Base-by-base conservation (phyloP, 1,140 invertebrate genomes). In the Drosophila paulistorum region DNA sequence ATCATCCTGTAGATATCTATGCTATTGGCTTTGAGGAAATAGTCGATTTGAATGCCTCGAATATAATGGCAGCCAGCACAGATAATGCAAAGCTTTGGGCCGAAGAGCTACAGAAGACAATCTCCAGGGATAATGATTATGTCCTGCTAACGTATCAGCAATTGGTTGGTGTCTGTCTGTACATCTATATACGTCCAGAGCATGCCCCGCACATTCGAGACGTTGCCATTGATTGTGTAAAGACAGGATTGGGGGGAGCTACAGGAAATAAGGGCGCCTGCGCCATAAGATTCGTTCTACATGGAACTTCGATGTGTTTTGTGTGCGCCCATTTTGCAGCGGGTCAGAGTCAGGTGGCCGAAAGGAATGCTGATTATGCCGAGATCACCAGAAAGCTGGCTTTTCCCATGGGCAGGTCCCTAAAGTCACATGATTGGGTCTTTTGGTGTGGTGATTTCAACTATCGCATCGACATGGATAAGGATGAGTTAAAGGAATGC, bases 361-460 rank as follows among this genome's bases (percentile, higher is more conserved):
- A 99, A 90, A 93, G 99, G 70, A 99, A 99, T 93, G 97, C 97
- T 13, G 98, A 99, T 93, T 99, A 98, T 92, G 95, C 96, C 13
- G 98, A 99, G 93, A 99, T 99, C 51, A 97, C 96, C 0, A 94
- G 96, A 73, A 99, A 98, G 94, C 94, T 99, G 74, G 94, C 95
- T 9, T 99, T 99, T 92, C 97, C 98, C 9, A 97, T 98, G 97
- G 97, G 97, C 26, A 94, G 97, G 69, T 97, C 96, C 0, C 92
- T 99, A 1, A 96, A 97, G 92, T 97, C 97, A 11, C 99, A 99
- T 92, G 99, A 99, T 93, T 99, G 98, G 93, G 95, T 99, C 0
- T 99, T 99, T 92, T 99, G 99, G 98, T 98, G 98, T 92, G 99
- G 99, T 0, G 99, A 99, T 93, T 99, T 99, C 92, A 99, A 99